Evolutionary conservation across 2,113 vertebrate genomes (phyloP), one percentile per base, ranked within the genome.

Genomic region (Laticauda colubrina): DNA sequence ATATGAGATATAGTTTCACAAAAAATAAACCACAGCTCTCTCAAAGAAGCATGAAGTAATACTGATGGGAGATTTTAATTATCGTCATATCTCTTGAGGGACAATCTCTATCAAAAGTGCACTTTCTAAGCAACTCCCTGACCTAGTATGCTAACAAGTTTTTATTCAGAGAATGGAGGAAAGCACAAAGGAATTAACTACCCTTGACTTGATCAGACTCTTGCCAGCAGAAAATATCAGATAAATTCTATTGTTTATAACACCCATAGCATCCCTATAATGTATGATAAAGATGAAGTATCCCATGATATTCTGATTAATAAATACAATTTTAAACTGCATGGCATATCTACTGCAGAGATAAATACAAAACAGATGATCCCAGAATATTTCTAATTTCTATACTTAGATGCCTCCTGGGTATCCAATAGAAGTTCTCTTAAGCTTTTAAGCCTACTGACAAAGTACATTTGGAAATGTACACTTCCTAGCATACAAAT

Each of bases 321-420:
- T 43, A 81, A 81, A 39, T 7, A 21, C 6, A 81, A 81, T 18
- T 81, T 43, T 81, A 20, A 21, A 43, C 7, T 81, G 7, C 20
- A 81, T 81, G 75, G 75, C 18, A 81, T 4, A 81, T 43, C 94
- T 94, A 94, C 87, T 8, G 92, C 93, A 92, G 51, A 85, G 91
- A 97, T 95, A 96, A 97, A 96, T 96, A 97, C 96, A 96, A 96
- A 96, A 96, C 96, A 96, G 97, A 96, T 97, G 96, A 97, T 97
- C 96, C 95, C 95, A 95, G 94, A 93, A 0, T 97, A 95, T 94
- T 95, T 94, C 96, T 94, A 95, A 95, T 95, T 96, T 96, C 94
- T 87, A 93, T 8, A 1, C 93, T 97, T 97, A 97, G 96, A 97
- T 95, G 96, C 96, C 97, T 97, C 97, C 95, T 95, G 96, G 95